Percentiles rank a stretch among this genome's conserved stretches.
These are phyloP conservation scores for Thunnus maccoyii DNA, from an alignment of 2,113 vertebrate genomes.

Conservation along the genomic window DNA sequence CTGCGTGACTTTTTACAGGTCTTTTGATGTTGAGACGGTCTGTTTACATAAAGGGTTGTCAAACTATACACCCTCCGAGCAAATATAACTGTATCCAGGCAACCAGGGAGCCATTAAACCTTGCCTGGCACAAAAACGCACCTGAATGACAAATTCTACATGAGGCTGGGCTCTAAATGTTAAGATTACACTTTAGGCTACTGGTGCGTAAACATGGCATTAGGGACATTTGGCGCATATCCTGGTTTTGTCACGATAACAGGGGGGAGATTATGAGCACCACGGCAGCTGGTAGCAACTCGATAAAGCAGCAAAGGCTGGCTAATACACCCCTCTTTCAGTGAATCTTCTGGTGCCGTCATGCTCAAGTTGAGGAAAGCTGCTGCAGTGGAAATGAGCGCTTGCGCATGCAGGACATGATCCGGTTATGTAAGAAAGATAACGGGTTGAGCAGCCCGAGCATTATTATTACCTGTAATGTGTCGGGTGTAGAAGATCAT, in stretches of 20 bases:
- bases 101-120: slow-evolving; percentile 24
- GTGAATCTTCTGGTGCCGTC: slow-evolving; percentile 20
- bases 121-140: not conserved
- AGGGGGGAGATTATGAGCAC: no score
- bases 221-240: not conserved
- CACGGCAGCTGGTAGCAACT: not conserved
- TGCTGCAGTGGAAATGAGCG: slow-evolving; percentile 71
- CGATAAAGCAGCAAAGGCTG: not conserved
- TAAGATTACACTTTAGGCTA: not conserved
- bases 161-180: not conserved
- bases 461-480: not conserved
- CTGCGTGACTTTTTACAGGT: no score
- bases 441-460: slow-evolving; percentile 37
- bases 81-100: slow-evolving; percentile 57
- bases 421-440: slow-evolving; percentile 39
- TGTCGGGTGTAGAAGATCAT: rapidly evolving
- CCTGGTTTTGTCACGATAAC: not conserved
- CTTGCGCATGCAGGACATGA: slow-evolving; percentile 58
- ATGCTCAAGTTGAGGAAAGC: slow-evolving; percentile 12
- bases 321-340: not conserved
- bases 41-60: slow-evolving; percentile 36
- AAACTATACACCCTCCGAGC: slow-evolving; percentile 36
- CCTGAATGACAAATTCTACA: not conserved
- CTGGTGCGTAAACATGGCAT: slow-evolving; percentile 1
- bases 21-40: no score